These are phyloP conservation scores for Coronaproctus castanopsis DNA, from an alignment of 2,888 invertebrate species.

Conservation along the genomic window DNA sequence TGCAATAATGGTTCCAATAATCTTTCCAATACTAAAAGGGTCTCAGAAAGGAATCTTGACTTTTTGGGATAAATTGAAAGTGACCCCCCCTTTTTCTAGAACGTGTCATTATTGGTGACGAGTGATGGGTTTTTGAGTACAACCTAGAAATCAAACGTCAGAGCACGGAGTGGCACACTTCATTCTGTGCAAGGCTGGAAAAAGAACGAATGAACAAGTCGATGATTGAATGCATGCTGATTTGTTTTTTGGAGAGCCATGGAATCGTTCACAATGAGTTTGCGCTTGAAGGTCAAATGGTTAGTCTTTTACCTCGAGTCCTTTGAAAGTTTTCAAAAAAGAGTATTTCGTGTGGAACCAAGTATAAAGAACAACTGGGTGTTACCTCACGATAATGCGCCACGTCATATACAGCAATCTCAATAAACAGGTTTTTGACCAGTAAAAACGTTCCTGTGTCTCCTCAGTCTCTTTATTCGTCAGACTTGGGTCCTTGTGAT, in stretches of 20 bases:
- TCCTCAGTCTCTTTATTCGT: not conserved
- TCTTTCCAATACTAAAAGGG: not conserved
- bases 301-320: not conserved
- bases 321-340: not conserved
- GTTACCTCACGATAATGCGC: not conserved
- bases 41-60: not conserved
- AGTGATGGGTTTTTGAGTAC: not conserved
- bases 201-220: not conserved
- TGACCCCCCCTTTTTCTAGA: not conserved
- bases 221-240: not conserved
- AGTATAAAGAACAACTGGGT: not conserved
- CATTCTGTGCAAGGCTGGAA: not conserved
- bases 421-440: not conserved
- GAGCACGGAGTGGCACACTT: not conserved
- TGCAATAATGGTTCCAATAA: not conserved
- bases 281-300: not conserved
- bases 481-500: not conserved
- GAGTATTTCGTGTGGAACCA: not conserved
- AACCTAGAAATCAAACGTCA: not conserved
- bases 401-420: not conserved
- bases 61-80: not conserved
- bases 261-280: not conserved
- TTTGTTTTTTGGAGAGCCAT: not conserved
- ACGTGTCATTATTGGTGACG: not conserved
- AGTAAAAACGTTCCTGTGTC: not conserved